A percentile compares a stretch with the other conserved stretches of the same genome.
phyloP scores from a whole-genome alignment of 2,113 vertebrate genomes.

The Dicrurus megarhynchus region DNA sequence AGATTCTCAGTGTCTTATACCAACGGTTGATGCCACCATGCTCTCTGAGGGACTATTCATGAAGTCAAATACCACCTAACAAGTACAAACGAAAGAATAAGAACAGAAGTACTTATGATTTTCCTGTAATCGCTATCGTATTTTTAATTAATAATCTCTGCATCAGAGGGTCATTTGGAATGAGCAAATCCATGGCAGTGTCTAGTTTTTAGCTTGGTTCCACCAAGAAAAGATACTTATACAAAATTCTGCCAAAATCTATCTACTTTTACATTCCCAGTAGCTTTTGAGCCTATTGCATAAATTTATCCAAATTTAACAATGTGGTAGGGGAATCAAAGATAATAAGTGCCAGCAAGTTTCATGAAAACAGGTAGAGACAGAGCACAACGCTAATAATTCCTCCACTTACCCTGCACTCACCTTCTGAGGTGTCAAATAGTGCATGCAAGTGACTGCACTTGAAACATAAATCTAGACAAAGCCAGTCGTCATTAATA shows the following conservation, averaged over 20 bases:
- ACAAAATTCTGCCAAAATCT: neutral
- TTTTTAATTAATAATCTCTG: neutral
- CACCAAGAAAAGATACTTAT: neutral
- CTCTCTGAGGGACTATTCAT: neutral
- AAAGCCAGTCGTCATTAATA: neutral
- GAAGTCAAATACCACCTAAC: neutral
- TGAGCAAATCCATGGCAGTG: neutral
- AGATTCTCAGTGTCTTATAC: neutral
- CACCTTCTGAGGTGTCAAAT: neutral
- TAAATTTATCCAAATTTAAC: neutral
- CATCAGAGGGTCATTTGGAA: neutral
- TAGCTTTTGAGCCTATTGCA: neutral
- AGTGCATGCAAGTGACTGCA: neutral
- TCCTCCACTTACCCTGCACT: neutral
- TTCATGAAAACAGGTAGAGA: neutral
- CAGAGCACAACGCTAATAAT: neutral
- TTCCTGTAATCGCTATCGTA: neutral
- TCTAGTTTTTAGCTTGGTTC: neutral
- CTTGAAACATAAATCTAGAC: neutral
- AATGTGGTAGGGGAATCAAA: neutral
- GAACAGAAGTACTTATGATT: neutral
- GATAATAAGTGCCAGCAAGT: neutral
- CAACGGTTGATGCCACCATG: neutral
- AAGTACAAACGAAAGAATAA: neutral
- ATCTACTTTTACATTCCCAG: neutral